These are phyloP conservation scores for Podarcis cretensis DNA, from an alignment of 2,113 vertebrate genomes.

Conservation along the genomic window DNA sequence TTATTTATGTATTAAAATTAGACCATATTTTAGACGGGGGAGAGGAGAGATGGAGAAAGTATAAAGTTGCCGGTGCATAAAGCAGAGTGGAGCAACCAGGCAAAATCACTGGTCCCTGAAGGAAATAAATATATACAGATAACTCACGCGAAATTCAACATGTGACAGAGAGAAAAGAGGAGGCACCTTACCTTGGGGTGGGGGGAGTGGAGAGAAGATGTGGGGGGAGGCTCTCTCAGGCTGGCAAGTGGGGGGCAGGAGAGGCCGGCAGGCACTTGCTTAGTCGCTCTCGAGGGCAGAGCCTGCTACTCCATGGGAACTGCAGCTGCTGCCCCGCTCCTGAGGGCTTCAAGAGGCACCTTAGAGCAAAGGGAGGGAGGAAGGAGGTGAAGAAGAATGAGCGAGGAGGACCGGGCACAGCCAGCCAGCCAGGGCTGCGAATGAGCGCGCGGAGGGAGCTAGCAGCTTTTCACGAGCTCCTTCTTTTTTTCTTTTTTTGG, in stretches of 20 bases:
- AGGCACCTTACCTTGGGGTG: conserved; percentile 1
- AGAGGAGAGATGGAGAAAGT: not conserved
- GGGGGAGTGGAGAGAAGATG: not conserved
- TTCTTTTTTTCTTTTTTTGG: not conserved
- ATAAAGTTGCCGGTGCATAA: not conserved
- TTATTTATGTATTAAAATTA: not conserved
- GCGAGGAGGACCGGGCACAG: conserved; percentile 6
- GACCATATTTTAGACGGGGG: not conserved
- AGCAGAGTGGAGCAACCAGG: not conserved
- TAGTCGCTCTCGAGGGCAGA: not conserved
- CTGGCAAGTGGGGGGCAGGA: not conserved
- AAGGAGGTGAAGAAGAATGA: conserved; percentile 1
- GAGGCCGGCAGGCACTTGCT: not conserved
- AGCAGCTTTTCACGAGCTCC: conserved; percentile 43
- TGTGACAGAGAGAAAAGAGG: not conserved
- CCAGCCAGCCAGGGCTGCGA: conserved; percentile 15
- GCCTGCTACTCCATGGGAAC: not conserved
- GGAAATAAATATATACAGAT: not conserved
- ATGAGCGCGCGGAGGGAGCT: conserved; percentile 14
- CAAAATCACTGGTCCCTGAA: not conserved
- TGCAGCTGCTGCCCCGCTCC: not conserved
- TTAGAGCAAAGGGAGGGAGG: conserved; percentile 11
- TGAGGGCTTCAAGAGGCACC: not conserved
- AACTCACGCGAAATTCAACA: no score
- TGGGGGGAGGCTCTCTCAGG: not conserved